Evolutionary conservation across 2,113 vertebrate species (phyloP), one percentile per base, ranked within the genome.

Genomic region (Bagarius yarrelli): DNA sequence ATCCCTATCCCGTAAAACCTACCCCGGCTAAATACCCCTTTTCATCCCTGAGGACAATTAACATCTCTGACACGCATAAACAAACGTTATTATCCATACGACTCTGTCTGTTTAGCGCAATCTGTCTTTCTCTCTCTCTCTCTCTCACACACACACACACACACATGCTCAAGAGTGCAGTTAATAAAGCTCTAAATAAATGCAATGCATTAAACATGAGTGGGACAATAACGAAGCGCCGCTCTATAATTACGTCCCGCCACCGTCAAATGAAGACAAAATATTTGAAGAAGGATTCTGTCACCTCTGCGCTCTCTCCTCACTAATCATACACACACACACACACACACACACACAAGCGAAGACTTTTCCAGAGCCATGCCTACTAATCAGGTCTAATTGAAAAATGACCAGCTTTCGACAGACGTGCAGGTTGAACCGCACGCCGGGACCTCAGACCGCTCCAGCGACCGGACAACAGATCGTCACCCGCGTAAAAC

Each of bases 221-320:
- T 90, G 82, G 25, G 84, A 86, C 89, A 78, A 84, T 93, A 94
- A 94, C 93, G 92, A 94, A 93, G 92, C 90, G 89, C 90, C 92
- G 92, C 92, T 93, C 91, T 87, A 88, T 94, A 92, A 93, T 93
- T 94, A 91, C 89, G 90, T 91, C 90, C 88, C 90, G 86, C 89
- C 89, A 90, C 89, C 85, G 88, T 90, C 91, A 93, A 94, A 94
- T 93, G 91, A 93, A 94, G 92, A 92, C 91, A 93, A 93, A 94
- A 93, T 92, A 94, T 94, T 94, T 93, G 91, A 93, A 93, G 90
- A 93, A 90, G 91, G 91, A 90, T 94, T 91, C 91, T 94, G 93
- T 94, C 93, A 93, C 92, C 92, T 92, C 90, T 89, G 88, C 88
- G 90, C 91, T 91, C 89, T 88, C 64, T 88, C 87, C 90, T 91